phyloP scores from a whole-genome alignment of 2,113 vertebrate species.

The Myrmecobius fasciatus region DNA sequence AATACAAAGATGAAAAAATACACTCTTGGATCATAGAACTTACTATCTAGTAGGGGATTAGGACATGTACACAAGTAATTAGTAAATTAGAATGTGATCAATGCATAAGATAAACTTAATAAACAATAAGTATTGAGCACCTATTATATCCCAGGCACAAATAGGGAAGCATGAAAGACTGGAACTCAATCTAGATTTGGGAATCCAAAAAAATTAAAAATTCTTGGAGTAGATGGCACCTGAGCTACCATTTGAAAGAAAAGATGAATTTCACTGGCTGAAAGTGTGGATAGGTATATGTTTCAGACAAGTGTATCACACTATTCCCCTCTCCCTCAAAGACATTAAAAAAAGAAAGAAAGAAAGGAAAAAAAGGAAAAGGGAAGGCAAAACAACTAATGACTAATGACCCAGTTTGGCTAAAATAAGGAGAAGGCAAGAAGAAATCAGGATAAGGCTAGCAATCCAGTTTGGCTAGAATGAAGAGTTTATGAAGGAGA shows the following conservation, averaged over 20 bases:
- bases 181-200: background rate
- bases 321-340: no score
- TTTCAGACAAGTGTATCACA: background rate
- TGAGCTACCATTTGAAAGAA: background rate
- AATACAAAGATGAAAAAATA: background rate
- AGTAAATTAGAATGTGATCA: background rate
- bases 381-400: background rate
- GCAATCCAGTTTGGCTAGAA: background rate
- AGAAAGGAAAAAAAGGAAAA: background rate
- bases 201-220: background rate
- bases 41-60: background rate
- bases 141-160: background rate
- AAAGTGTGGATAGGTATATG: background rate
- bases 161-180: background rate
- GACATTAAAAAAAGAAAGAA: no score
- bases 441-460: background rate
- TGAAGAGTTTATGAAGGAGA: background rate
- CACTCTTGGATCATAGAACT: background rate
- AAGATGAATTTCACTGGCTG: background rate
- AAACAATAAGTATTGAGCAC: background rate
- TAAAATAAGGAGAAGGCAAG: background rate
- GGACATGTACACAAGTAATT: background rate
- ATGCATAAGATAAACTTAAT: background rate
- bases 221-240: background rate
- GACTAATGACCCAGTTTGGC: background rate